Percentiles rank a stretch among this genome's conserved stretches.
phyloP scores from a whole-genome alignment of 1,140 invertebrate genomes.

The Magallana gigas region DNA sequence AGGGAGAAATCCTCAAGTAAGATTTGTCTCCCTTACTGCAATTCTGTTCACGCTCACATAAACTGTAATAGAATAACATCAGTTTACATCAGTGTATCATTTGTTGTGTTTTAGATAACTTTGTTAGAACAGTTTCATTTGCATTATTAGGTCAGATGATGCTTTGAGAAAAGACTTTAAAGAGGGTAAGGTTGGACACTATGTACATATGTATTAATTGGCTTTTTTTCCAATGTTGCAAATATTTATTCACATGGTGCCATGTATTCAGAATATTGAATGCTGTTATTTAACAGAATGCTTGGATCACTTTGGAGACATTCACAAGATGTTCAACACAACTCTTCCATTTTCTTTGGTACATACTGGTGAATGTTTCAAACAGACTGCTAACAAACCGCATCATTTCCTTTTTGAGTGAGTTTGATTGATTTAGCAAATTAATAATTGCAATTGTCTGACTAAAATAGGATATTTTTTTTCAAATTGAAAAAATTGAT shows the following conservation, averaged over 20 bases:
- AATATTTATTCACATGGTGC: too few species aligned
- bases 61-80: too few species aligned
- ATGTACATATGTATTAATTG: too few species aligned
- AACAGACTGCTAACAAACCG: not conserved
- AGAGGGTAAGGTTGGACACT: not conserved
- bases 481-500: too few species aligned
- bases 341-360: constrained; percentile 43
- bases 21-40: not conserved
- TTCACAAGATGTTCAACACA: constrained; percentile 1
- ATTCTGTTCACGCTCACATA: too few species aligned
- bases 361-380: constrained; percentile 35
- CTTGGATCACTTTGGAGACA: constrained; percentile 39
- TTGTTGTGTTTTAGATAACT: too few species aligned
- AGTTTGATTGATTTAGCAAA: not conserved
- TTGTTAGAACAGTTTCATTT: not conserved
- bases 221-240: too few species aligned
- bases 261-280: not conserved
- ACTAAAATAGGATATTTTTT: too few species aligned
- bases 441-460: too few species aligned
- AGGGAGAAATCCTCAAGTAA: constrained; percentile 43
- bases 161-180: constrained; percentile 13
- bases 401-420: constrained; percentile 44
- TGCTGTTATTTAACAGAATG: constrained; percentile 27
- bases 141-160: not conserved
- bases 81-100: too few species aligned